phyloP scores from a whole-genome alignment of 2,888 invertebrate species.

The Omphaloscelis lunosa region DNA sequence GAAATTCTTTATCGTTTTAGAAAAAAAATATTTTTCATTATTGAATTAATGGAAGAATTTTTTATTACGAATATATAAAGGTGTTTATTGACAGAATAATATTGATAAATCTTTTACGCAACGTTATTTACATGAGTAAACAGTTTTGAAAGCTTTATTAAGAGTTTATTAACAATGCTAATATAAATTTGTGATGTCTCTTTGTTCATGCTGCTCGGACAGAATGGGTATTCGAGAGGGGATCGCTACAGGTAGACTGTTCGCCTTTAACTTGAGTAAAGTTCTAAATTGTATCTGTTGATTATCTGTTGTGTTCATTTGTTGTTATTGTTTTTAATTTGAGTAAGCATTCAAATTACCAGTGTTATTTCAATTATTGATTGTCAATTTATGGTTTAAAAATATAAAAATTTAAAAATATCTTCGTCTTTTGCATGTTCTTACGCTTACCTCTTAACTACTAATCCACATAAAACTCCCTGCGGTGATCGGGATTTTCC shows the following conservation, averaged over 20 bases:
- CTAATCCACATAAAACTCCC: constrained; percentile 49
- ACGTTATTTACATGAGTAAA: constrained; percentile 77
- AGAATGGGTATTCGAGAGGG: constrained; percentile 88
- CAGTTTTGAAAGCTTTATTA: constrained; percentile 83
- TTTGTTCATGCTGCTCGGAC: constrained; percentile 86
- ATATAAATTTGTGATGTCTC: constrained; percentile 79
- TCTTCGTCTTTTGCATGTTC: constrained; percentile 81
- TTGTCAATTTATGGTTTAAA: constrained; percentile 83
- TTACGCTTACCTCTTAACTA: constrained; percentile 76
- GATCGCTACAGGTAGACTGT: constrained; percentile 86
- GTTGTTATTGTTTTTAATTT: constrained; percentile 79
- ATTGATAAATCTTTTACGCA: constrained; percentile 84
- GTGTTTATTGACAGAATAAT: constrained; percentile 83
- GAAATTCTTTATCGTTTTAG: constrained; percentile 64
- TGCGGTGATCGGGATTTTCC: constrained; percentile 52
- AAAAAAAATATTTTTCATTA: constrained; percentile 75
- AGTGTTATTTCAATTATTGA: constrained; percentile 77
- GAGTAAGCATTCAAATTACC: constrained; percentile 81
- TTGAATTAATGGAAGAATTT: constrained; percentile 73
- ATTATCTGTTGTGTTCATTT: constrained; percentile 71
- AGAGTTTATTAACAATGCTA: constrained; percentile 75
- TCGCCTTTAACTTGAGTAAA: constrained; percentile 68
- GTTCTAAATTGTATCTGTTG: constrained; percentile 72
- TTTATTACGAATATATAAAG: constrained; percentile 78
- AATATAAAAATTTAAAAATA: constrained; percentile 82